These are phyloP conservation scores for Poecile montanus DNA, from an alignment of 2,797 vertebrate genomes.

Conservation along the genomic window DNA sequence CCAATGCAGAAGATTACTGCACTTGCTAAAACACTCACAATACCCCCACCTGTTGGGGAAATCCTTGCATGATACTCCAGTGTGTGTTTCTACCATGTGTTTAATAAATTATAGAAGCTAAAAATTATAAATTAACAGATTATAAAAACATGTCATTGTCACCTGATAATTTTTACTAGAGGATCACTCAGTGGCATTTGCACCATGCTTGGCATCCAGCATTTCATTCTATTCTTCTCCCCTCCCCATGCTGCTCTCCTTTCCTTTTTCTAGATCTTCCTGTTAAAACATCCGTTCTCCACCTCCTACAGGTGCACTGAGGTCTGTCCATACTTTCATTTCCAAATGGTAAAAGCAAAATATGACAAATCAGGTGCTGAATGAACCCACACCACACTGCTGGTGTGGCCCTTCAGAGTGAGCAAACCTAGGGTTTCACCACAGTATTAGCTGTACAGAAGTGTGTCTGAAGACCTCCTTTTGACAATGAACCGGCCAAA, in stretches of 20 bases:
- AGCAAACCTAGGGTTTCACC: not conserved
- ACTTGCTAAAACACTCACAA: not conserved
- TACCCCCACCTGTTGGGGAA: not conserved
- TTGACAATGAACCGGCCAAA: not conserved
- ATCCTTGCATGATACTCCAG: not conserved
- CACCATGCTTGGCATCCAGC: not conserved
- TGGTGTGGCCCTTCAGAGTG: not conserved
- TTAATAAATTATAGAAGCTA: not conserved
- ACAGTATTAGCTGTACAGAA: not conserved
- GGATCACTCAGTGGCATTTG: not conserved
- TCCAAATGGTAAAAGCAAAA: not conserved
- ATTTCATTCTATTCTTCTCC: not conserved
- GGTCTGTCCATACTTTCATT: not conserved
- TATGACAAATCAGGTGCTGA: not conserved
- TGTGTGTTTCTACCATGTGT: not conserved
- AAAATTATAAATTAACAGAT: not conserved
- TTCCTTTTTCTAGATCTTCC: not conserved
- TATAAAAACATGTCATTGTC: not conserved
- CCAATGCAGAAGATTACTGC: not conserved
- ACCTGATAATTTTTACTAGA: not conserved
- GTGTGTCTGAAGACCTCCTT: not conserved
- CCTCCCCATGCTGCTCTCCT: not conserved
- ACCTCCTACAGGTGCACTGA: not conserved
- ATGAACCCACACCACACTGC: rapidly evolving
- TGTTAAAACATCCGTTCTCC: not conserved